phyloP scores from a whole-genome alignment of 1,140 invertebrate species.

The Reticulitermes speratus region DNA sequence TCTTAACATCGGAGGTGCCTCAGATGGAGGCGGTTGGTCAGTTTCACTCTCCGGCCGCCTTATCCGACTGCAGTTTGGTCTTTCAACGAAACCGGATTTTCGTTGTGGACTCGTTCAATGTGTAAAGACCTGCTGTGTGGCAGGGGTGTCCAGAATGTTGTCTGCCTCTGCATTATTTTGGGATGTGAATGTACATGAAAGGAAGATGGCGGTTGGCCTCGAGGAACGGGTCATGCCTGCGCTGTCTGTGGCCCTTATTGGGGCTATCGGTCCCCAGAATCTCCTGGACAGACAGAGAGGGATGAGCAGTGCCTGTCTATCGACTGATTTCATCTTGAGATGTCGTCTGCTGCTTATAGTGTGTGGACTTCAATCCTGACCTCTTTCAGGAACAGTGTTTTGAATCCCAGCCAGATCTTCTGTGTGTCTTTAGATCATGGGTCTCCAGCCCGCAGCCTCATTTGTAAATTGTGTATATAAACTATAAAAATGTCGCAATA shows the following conservation, averaged over 20 bases:
- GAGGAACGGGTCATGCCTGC: slow-evolving; percentile 2
- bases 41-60: too few species aligned
- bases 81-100: too few species aligned
- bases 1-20: too few species aligned
- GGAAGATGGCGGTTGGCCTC: not conserved
- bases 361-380: not conserved
- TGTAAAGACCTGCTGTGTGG: not conserved
- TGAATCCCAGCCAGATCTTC: not conserved
- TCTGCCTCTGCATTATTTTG: not conserved
- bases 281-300: slow-evolving; percentile 7
- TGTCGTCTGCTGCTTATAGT: slow-evolving; percentile 5
- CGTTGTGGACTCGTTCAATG: too few species aligned
- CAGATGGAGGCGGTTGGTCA: too few species aligned
- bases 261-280: not conserved
- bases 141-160: not conserved
- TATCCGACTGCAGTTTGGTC: too few species aligned
- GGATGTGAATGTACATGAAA: not conserved
- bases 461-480: too few species aligned
- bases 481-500: too few species aligned
- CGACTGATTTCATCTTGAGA: slow-evolving; percentile 10
- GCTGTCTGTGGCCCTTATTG: slow-evolving; percentile 1
- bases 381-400: not conserved
- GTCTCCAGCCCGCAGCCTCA: too few species aligned
- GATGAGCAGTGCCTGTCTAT: slow-evolving; percentile 6
- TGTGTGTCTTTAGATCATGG: too few species aligned